Evolutionary conservation across 2,113 vertebrate species (phyloP), one percentile per base, ranked within the genome.

Genomic region (Hippocampus mohnikei): DNA sequence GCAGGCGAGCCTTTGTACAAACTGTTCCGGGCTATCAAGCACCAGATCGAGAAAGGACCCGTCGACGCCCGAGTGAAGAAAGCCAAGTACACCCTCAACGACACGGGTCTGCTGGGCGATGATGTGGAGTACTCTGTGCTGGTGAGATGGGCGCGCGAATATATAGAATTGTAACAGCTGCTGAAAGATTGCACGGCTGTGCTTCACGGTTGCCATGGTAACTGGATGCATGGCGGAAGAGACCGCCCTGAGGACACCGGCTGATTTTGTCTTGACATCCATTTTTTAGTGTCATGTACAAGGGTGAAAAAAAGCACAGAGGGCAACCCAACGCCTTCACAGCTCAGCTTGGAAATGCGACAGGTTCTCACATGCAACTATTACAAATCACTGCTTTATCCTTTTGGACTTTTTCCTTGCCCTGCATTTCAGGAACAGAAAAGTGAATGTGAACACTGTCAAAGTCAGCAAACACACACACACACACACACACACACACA

Each of bases 1-100:
- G 97, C 95, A 0, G 97, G 97, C 0, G 96, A 98, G 66, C 95
- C 96, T 23, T 92, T 99, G 50, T 99, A 98, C 88, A 98, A 96
- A 87, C 93, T 99, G 73, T 99, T 99, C 92, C 96, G 97, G 81
- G 97, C 96, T 87, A 96, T 99, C 88, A 98, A 98, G 85, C 96
- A 98, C 78, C 97, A 99, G 89, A 96, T 99, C 69, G 97, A 98
- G 88, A 98, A 98, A 87, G 97, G 97, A 1, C 97, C 97, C 0
- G 97, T 99, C 79, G 97, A 99, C 41, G 96, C 94, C 0, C 92
- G 94, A 75, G 91, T 96, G 84, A 96, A 96, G 91, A 98, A 97
- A 88, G 97, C 97, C 88, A 98, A 99, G 76, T 99, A 98, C 89
- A 99, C 97, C 2, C 82, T 99, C 80, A 98, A 98, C 10, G 97